Percentiles rank a stretch among this genome's conserved stretches.
Conservation (phyloP, 2,888 invertebrate genomes). For the Drosophila lutescens region DNA sequence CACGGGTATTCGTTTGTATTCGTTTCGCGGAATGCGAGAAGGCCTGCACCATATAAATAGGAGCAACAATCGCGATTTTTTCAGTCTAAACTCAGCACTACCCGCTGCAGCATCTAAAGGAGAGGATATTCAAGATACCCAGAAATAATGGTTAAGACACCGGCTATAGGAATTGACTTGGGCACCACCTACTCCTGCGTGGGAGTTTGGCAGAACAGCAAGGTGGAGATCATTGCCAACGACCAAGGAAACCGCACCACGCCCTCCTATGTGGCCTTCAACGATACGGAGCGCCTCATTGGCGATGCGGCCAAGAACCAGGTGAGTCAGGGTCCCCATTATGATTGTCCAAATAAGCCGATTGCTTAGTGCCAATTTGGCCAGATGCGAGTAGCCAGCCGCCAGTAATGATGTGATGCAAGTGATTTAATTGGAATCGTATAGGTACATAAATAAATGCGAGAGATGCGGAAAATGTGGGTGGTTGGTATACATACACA, state of each 20-base stretch:
- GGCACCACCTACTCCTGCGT: constrained; percentile 95
- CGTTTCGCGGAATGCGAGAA: constrained; percentile 41
- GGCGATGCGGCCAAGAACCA: constrained; percentile 95
- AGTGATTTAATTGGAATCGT: constrained; percentile 6
- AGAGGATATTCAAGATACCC: constrained; percentile 7
- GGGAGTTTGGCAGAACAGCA: constrained; percentile 93
- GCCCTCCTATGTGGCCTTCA: constrained; percentile 94
- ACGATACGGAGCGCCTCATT: constrained; percentile 92
- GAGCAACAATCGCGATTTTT: constrained; percentile 16
- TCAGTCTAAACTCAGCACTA: constrained; percentile 46
- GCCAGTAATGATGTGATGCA: not conserved
- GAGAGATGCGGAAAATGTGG: not conserved
- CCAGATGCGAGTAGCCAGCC: not conserved
- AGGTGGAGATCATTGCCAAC: constrained; percentile 94
- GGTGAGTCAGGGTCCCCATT: constrained; percentile 83
- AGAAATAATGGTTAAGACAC: constrained; percentile 83
- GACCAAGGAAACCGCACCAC: constrained; percentile 95
- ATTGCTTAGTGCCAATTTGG: constrained; percentile 5
- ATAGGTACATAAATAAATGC: constrained; percentile 8
- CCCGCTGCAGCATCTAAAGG: not conserved
- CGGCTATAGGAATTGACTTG: constrained; percentile 91
- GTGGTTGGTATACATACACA: not conserved
- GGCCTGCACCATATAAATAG: constrained; percentile 56
- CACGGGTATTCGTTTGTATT: constrained; percentile 67
- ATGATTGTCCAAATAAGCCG: constrained; percentile 41